Evolutionary conservation across 2,888 invertebrate genomes (phyloP).

Genomic region (Stomorhina lunata): DNA sequence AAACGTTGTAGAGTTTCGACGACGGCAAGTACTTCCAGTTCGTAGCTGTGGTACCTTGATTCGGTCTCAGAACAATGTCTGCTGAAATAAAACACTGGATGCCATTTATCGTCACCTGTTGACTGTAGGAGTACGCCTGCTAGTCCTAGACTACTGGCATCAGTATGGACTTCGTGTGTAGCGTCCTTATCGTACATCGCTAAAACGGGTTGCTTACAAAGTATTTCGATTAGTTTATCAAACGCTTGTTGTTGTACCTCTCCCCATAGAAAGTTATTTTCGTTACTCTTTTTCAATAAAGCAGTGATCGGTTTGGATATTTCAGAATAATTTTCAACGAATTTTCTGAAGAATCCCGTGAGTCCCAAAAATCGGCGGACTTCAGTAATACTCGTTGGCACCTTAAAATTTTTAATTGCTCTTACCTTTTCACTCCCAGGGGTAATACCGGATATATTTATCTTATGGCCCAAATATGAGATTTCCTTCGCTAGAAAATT

Average conservation of each 20-base stretch:
- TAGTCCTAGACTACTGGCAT: too few relatives aligned
- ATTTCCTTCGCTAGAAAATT: too few relatives aligned
- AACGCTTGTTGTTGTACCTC: constrained; percentile 42
- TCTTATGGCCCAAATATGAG: too few relatives aligned
- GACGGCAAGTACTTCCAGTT: neutral
- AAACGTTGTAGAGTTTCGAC: neutral
- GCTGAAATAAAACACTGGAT: neutral
- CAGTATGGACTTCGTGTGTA: too few relatives aligned
- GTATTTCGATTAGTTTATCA: constrained; percentile 6
- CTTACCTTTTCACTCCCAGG: too few relatives aligned
- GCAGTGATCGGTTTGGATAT: constrained; percentile 41
- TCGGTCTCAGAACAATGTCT: neutral
- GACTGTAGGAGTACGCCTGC: neutral
- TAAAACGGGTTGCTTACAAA: constrained; percentile 47
- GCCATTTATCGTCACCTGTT: neutral
- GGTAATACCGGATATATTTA: too few relatives aligned
- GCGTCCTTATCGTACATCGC: too few relatives aligned
- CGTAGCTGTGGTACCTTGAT: too few relatives aligned
- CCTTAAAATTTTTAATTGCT: too few relatives aligned
- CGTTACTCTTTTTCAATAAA: neutral
- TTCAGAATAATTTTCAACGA: constrained; percentile 47
- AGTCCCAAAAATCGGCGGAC: too few relatives aligned
- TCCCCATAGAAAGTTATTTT: neutral
- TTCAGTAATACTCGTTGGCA: too few relatives aligned
- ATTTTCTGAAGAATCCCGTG: constrained; percentile 64